Conservation (phyloP, 2,888 invertebrate genomes). For the Mamestra brassicae region DNA sequence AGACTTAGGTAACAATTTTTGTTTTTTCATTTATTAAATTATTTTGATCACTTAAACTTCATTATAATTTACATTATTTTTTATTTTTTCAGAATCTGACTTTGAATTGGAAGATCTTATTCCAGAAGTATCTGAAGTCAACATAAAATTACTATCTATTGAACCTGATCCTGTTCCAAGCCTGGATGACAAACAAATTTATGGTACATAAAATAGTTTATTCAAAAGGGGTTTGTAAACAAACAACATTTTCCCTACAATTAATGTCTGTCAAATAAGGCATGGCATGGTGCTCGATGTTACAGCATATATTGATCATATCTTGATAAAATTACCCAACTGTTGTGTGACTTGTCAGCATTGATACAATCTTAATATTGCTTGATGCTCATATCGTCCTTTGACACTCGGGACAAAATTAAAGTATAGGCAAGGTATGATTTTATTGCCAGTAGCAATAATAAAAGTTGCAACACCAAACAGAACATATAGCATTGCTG, state of each 20-base stretch:
- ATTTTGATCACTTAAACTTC: neutral
- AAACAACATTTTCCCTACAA: neutral
- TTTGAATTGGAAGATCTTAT: constrained; percentile 85
- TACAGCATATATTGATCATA: too few species aligned
- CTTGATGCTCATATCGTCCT: too few species aligned
- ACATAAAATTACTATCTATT: constrained; percentile 84
- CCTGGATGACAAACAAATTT: constrained; percentile 83
- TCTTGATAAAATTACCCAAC: too few species aligned
- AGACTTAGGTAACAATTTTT: constrained; percentile 80
- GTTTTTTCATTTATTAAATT: constrained; percentile 3
- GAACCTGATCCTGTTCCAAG: constrained; percentile 79
- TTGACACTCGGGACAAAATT: too few species aligned
- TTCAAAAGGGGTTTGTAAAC: neutral
- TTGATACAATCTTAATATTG: too few species aligned
- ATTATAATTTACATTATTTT: neutral
- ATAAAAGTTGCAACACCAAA: too few species aligned
- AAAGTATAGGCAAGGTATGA: too few species aligned
- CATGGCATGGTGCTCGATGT: too few species aligned
- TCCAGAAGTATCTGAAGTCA: constrained; percentile 83
- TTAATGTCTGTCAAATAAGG: neutral
- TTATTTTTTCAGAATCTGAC: constrained; percentile 82
- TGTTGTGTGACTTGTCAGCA: too few species aligned
- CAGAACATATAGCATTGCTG: too few species aligned
- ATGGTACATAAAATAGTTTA: constrained; percentile 73
- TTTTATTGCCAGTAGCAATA: too few species aligned